Evolutionary conservation across 2,113 vertebrate species (phyloP).

Genomic region (Megaptera novaeangliae): DNA sequence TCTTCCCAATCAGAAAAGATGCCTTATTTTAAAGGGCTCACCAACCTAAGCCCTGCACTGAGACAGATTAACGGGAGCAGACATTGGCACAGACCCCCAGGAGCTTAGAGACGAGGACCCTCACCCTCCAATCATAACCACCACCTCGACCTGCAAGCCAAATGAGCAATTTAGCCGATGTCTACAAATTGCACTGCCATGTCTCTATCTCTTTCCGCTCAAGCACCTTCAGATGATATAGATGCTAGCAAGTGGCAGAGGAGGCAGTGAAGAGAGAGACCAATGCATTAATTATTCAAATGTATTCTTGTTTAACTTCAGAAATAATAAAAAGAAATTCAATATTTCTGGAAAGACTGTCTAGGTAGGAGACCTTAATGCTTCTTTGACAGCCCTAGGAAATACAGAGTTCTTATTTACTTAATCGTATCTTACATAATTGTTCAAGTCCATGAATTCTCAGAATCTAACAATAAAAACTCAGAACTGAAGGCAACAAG

Average conservation of each 20-base stretch:
- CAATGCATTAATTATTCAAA: slow-evolving; percentile 35
- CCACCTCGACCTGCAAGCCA: slow-evolving; percentile 2
- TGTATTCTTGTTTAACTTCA: slow-evolving; percentile 49
- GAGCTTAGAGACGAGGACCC: background rate
- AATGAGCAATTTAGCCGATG: background rate
- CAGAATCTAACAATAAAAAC: slow-evolving; percentile 45
- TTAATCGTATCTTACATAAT: slow-evolving; percentile 38
- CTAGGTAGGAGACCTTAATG: slow-evolving; percentile 46
- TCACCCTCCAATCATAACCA: background rate
- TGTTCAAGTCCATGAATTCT: slow-evolving; percentile 37
- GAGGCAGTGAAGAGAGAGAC: background rate
- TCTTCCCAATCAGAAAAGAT: background rate
- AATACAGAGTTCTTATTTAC: slow-evolving; percentile 41
- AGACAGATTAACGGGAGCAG: background rate
- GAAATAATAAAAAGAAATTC: slow-evolving; percentile 67
- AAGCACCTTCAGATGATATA: background rate
- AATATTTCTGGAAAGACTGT: slow-evolving; percentile 62
- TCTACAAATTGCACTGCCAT: background rate
- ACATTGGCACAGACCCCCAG: background rate
- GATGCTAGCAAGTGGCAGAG: slow-evolving; percentile 23
- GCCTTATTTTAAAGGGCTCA: background rate
- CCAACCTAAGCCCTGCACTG: background rate
- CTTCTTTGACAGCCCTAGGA: slow-evolving; percentile 48
- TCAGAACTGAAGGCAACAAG: background rate
- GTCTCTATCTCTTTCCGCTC: background rate